Conservation (phyloP, 2,888 invertebrate genomes). For the Clepsis dumicolana region DNA sequence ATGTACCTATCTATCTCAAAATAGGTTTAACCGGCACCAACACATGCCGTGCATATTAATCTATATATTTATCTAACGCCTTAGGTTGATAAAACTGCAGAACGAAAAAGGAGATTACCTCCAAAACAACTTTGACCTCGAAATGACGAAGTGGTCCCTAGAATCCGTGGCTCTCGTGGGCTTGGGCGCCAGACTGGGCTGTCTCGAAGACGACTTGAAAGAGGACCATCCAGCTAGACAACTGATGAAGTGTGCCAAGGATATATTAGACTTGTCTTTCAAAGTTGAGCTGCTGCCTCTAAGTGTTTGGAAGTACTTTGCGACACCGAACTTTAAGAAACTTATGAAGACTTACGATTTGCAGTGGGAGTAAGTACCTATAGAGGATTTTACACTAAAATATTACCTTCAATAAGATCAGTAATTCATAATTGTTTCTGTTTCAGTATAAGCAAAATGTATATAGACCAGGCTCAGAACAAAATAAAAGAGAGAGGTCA, state of each 20-base stretch:
- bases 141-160: conserved; percentile 88
- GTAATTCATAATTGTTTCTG: neutral
- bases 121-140: conserved; percentile 75
- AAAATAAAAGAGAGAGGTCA: conserved; percentile 61
- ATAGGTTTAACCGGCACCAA: neutral
- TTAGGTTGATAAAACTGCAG: conserved; percentile 63
- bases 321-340: conserved; percentile 68
- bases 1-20: neutral
- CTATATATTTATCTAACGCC: conserved; percentile 44
- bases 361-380: conserved; percentile 74
- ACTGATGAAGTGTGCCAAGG: conserved; percentile 65
- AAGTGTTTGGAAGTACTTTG: conserved; percentile 64
- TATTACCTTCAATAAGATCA: neutral
- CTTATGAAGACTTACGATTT: conserved; percentile 65
- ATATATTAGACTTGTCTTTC: conserved; percentile 62
- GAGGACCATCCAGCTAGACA: conserved; percentile 66
- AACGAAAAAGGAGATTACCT: conserved; percentile 64
- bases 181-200: conserved; percentile 71
- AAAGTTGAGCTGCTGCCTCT: conserved; percentile 70
- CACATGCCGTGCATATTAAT: neutral
- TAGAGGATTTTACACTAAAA: neutral
- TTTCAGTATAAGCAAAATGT: conserved; percentile 68
- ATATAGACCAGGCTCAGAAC: conserved; percentile 66
- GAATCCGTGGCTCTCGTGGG: conserved; percentile 82
- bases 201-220: conserved; percentile 61